Evolutionary conservation across 2,888 invertebrate genomes (phyloP).

Genomic region (Argyresthia goedartella): DNA sequence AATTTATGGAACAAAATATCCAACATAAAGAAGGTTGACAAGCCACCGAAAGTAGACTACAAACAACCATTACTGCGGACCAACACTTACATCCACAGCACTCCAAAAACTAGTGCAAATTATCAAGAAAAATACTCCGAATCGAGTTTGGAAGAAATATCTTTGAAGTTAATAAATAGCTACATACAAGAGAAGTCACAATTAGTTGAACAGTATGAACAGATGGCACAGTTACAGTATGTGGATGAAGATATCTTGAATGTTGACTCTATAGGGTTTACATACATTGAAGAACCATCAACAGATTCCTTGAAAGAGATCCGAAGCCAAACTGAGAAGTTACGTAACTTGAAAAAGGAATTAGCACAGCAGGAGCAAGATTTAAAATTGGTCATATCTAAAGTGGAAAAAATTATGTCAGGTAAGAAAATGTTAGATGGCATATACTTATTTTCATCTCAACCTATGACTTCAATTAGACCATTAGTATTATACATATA

Average conservation of each 20-base stretch:
- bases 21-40: constrained; percentile 45
- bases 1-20: constrained; percentile 83
- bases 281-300: constrained; percentile 71
- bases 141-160: constrained; percentile 83
- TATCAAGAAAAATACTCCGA: constrained; percentile 68
- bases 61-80: constrained; percentile 49
- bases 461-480: no score
- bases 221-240: constrained; percentile 76
- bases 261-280: constrained; percentile 74
- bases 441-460: no score
- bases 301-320: constrained; percentile 75
- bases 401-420: constrained; percentile 40
- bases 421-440: constrained; percentile 25
- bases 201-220: constrained; percentile 75
- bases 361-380: constrained; percentile 74
- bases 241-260: constrained; percentile 62
- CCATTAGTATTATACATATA: no score
- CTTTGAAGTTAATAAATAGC: constrained; percentile 77
- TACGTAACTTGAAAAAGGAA: constrained; percentile 73
- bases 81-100: constrained; percentile 78
- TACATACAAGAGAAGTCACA: constrained; percentile 78
- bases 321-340: constrained; percentile 73
- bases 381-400: constrained; percentile 59
- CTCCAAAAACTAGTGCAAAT: constrained; percentile 71
- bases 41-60: constrained; percentile 23